Evolutionary conservation across 2,888 invertebrate genomes (phyloP), one percentile per base, ranked within the genome.

Genomic region (Agrochola litura): DNA sequence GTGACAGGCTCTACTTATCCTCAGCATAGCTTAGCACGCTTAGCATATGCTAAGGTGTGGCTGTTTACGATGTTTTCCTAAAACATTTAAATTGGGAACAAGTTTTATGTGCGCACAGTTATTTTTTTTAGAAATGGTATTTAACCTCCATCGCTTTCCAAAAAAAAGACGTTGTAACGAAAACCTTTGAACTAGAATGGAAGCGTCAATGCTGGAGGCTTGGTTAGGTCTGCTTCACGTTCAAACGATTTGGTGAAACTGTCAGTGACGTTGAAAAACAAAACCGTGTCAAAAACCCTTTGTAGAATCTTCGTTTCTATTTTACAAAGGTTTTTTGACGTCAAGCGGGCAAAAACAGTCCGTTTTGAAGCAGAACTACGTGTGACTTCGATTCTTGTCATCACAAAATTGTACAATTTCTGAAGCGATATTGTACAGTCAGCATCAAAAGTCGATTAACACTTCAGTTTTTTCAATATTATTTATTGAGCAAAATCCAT

Each of bases 1-100:
- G 73, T 82, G 83, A 76, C 82, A 82, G 72, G 61, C 52, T 19
- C 41, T 82, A 85, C 72, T 82, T 76, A 82, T 82, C 82, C 82
- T 76, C 58, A 52, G 69, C 73, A 63, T 63, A 63, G 86, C 61
- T 52, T 54, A 61, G 49, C 81, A 84, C 60, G 68, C 61, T 83
- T 76, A 66, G 76, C 69, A 67, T 82, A 76, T 65, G 16, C 66
- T 66, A 61, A 64, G 83, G 86, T 68, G 73, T 56, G 82, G 60
- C 30, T 60, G n/a, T 37, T 76, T 73, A 82, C 60, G 60, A 77
- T 71, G 60, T 70, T 73, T 73, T 25, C 46, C n/a, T 73, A 19
- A 60, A 64, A 30, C 1, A 61, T 67, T 73, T 69, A 60, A 70
- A 83, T 78, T 65, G 0, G 14, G 52, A 58, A 65, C 43, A 30